Conservation (phyloP, 1,140 invertebrate genomes). For the Drosophila santomea region DNA sequence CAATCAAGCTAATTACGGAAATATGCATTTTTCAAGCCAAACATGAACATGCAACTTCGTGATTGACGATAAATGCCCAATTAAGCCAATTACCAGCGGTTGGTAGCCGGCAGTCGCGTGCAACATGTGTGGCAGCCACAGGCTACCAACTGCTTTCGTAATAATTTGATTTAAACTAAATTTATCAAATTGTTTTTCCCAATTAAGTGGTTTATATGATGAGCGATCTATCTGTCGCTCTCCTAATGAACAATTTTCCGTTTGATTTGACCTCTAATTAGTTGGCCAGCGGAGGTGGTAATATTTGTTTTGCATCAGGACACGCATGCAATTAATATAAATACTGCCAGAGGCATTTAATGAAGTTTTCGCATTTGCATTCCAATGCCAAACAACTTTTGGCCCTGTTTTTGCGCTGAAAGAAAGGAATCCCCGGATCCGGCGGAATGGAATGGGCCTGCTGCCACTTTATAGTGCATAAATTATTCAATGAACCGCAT, state of each 20-base stretch:
- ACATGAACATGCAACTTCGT: conserved; percentile 37
- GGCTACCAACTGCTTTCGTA: conserved; percentile 27
- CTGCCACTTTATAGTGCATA: conserved; percentile 71
- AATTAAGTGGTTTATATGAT: conserved; percentile 44
- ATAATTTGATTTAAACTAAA: conserved; percentile 49
- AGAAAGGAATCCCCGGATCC: neutral
- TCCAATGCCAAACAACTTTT: conserved; percentile 21
- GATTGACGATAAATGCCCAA: conserved; percentile 77
- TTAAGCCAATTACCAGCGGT: conserved; percentile 70
- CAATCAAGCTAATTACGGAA: conserved; percentile 71
- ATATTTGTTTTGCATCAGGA: neutral
- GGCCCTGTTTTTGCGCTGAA: conserved; percentile 14
- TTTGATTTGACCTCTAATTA: conserved; percentile 36
- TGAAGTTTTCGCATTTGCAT: conserved; percentile 31
- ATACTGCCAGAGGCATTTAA: conserved; percentile 33
- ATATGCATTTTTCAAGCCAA: conserved; percentile 56
- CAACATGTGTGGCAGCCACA: conserved; percentile 33
- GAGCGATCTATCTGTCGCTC: conserved; percentile 7
- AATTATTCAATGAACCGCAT: conserved; percentile 78
- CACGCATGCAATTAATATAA: conserved; percentile 34
- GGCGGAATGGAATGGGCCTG: neutral
- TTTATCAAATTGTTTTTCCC: conserved; percentile 44
- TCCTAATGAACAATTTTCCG: conserved; percentile 41
- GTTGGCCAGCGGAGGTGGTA: conserved; percentile 26
- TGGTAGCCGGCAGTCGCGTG: conserved; percentile 28